Evolutionary conservation across 2,797 vertebrate species (phyloP).

Genomic region (Sebastes cheni): DNA sequence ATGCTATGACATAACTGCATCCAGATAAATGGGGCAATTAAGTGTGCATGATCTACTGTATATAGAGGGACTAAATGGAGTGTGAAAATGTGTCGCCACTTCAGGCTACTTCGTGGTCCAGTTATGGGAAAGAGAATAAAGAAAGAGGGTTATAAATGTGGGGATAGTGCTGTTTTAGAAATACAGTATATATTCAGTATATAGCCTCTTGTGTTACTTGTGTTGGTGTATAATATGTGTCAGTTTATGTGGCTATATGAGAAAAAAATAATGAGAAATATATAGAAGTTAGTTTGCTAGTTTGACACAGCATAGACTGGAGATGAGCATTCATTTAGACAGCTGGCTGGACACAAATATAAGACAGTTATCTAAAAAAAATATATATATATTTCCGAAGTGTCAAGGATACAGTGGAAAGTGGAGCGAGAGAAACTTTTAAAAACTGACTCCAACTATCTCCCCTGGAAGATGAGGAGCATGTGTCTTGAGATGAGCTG

Average conservation of each 20-base stretch:
- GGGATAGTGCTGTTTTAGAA: background rate
- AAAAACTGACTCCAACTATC: conserved; percentile 48
- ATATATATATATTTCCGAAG: conserved; percentile 21
- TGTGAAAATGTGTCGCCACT: conserved; percentile 42
- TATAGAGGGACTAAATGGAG: conserved; percentile 36
- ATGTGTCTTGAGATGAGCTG: conserved; percentile 60
- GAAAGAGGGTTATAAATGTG: conserved; percentile 4
- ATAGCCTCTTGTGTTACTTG: background rate
- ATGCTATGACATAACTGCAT: conserved; percentile 53
- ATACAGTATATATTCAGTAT: background rate
- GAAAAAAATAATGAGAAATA: background rate
- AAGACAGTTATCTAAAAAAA: conserved; percentile 24
- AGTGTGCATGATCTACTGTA: conserved; percentile 16
- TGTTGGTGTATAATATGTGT: background rate
- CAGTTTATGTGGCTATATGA: background rate
- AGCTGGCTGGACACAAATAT: conserved; percentile 32
- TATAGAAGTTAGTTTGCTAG: background rate
- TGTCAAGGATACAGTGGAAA: conserved; percentile 49
- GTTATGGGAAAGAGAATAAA: conserved; percentile 26
- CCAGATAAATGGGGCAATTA: conserved; percentile 59
- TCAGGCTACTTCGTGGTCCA: conserved; percentile 4
- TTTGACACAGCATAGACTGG: background rate
- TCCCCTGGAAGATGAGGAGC: conserved; percentile 48
- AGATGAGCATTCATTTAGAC: conserved; percentile 24
- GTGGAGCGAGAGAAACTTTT: conserved; percentile 60